Evolutionary conservation across 2,113 vertebrate species (phyloP).

Genomic region (Origma solitaria): DNA sequence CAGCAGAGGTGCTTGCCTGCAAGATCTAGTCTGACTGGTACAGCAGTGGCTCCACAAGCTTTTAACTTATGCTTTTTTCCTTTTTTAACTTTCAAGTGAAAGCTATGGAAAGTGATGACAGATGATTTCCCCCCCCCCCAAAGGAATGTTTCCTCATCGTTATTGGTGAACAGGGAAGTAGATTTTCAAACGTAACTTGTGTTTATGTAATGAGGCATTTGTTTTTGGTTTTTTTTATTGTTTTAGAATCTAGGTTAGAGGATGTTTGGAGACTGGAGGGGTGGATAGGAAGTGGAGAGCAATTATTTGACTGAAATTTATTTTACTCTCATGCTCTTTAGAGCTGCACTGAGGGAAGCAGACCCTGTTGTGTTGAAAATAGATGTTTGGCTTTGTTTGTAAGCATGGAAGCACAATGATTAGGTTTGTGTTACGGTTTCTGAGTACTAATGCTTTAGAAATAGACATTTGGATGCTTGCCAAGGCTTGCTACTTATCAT

Average conservation of each 20-base stretch:
- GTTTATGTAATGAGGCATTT: constrained; percentile 49
- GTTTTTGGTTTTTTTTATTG: constrained; percentile 9
- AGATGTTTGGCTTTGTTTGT: constrained; percentile 1
- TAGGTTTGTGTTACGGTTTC: background rate
- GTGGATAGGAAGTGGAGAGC: constrained; percentile 22
- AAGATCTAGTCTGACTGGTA: background rate
- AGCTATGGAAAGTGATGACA: constrained; percentile 8
- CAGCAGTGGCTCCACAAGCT: background rate
- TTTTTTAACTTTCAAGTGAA: background rate
- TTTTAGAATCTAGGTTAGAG: constrained; percentile 41
- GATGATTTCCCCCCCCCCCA: background rate
- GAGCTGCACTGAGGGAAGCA: background rate
- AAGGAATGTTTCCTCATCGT: background rate
- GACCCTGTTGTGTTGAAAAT: background rate
- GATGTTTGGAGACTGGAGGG: constrained; percentile 39
- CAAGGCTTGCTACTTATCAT: constrained; percentile 19
- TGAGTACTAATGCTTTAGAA: constrained; percentile 48
- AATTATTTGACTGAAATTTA: constrained; percentile 36
- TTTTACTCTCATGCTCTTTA: background rate
- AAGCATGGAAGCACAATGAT: background rate
- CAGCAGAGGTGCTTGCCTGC: background rate
- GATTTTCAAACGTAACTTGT: constrained; percentile 6
- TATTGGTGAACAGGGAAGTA: background rate
- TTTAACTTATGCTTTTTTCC: background rate
- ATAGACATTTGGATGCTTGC: background rate